Evolutionary conservation across 2,888 invertebrate genomes (phyloP), one percentile per base, ranked within the genome.

Genomic region (Scaeva pyrastri): DNA sequence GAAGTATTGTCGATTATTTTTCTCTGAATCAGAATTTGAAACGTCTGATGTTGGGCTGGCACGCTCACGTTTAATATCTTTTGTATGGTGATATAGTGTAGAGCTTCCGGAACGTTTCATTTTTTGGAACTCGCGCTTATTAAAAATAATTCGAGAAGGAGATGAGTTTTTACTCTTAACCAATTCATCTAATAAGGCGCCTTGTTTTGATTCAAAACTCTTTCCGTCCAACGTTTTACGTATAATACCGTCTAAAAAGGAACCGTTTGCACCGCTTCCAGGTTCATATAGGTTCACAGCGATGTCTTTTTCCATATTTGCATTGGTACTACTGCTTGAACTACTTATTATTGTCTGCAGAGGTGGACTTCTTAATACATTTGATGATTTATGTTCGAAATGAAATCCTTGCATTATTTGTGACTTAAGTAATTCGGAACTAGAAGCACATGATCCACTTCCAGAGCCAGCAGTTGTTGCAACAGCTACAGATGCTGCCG

Each of bases 391-490:
- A 71, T 94, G 94, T 87, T 96, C 96, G 90, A 97, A 96, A 89
- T 96, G 96, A 85, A 96, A 93, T 78, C 96, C 94, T 89, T 96
- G 96, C 94, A 97, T 96, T 94, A 96, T 95, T 90, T 96, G 96
- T 71, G 96, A 95, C 45, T 96, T 96, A 83, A 95, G 94, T 93
- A 96, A 96, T 88, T 96, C 96, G 7, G 95, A 94, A 89, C 95
- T 89, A 11, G 84, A 73, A 16, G 74, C 66, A 66, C 77, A 77
- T n/a, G 78, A 55, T 3, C 50, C 26, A 64, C 64, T 94, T 0
- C 95, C 94, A 21, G 93, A 93, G 11, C 91, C 90, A 7, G 93
- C 91, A 10, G 93, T 91, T 88, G 93, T 93, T 10, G 93, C 92
- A 2, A 64, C 82, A 26, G 93, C 93, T 1, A 93, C 90, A 68